Conservation (phyloP, 1,140 invertebrate genomes). For the Lithobius niger region DNA sequence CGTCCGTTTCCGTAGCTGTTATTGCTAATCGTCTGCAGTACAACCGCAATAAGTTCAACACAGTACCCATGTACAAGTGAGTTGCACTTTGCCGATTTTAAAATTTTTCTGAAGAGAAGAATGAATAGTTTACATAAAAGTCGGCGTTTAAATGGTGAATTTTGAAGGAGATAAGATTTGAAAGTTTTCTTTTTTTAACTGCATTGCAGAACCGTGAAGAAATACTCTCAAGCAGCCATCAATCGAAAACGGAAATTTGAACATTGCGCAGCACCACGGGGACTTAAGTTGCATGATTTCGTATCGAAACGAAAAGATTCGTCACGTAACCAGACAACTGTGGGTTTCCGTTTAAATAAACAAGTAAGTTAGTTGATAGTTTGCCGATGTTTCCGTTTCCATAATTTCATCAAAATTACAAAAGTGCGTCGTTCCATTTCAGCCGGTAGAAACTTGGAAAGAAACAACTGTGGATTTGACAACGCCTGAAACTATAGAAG, state of each 20-base stretch:
- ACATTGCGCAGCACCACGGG: conserved; percentile 60
- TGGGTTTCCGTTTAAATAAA: conserved; percentile 15
- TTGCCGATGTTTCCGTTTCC: not conserved
- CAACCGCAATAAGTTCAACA: conserved; percentile 55
- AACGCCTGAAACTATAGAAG: conserved; percentile 26
- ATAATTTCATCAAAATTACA: too few species aligned
- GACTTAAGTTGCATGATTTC: conserved; percentile 57
- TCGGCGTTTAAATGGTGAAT: too few species aligned
- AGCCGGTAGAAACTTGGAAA: not conserved
- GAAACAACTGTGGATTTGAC: not conserved
- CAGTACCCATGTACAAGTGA: conserved; percentile 51
- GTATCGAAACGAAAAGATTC: conserved; percentile 27
- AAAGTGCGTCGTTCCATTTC: too few species aligned
- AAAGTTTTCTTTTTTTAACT: not conserved
- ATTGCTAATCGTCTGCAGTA: conserved; percentile 57
- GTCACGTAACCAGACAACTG: conserved; percentile 15
- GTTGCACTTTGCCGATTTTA: too few species aligned
- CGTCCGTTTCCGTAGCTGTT: conserved; percentile 60
- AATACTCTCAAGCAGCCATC: conserved; percentile 37
- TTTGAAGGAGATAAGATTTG: too few species aligned
- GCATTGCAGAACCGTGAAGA: conserved; percentile 25
- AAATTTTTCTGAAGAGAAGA: too few species aligned
- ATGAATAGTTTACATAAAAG: too few species aligned
- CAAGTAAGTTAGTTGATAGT: not conserved
- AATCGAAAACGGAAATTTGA: conserved; percentile 78